Evolutionary conservation across 2,888 invertebrate species (phyloP).

Genomic region (Ectobius pallidus): DNA sequence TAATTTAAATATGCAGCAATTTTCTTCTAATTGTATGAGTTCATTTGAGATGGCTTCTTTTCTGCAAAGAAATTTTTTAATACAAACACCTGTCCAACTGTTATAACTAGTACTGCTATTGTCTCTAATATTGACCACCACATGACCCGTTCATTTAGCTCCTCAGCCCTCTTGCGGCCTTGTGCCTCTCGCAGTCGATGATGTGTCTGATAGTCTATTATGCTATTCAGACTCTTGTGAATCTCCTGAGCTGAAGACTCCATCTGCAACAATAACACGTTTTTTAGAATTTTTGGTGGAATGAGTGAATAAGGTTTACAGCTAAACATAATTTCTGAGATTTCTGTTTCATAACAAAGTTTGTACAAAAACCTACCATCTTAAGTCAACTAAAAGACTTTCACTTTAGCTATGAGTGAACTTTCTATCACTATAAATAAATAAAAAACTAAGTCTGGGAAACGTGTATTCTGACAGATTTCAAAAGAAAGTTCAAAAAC

Average conservation of each 20-base stretch:
- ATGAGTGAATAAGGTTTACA: no score
- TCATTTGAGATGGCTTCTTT: conserved; percentile 61
- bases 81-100: conserved; percentile 89
- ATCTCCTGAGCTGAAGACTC: conserved; percentile 90
- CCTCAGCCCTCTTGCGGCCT: conserved; percentile 94
- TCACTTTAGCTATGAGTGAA: no score
- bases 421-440: no score
- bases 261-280: conserved; percentile 71
- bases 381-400: no score
- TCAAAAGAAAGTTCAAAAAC: no score
- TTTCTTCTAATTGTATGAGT: conserved; percentile 40
- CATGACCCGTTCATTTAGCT: conserved; percentile 91
- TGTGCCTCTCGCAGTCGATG: conserved; percentile 94
- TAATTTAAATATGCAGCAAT: background rate
- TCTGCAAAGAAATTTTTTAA: conserved; percentile 91
- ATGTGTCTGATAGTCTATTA: conserved; percentile 96
- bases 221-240: conserved; percentile 85
- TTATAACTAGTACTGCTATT: conserved; percentile 79
- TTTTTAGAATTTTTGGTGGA: no score
- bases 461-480: no score
- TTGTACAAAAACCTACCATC: no score
- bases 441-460: no score
- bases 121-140: conserved; percentile 94
- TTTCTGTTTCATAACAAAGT: no score
- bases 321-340: no score